phyloP scores from a whole-genome alignment of 1,140 invertebrate species.

The Macrobrachium rosenbergii region DNA sequence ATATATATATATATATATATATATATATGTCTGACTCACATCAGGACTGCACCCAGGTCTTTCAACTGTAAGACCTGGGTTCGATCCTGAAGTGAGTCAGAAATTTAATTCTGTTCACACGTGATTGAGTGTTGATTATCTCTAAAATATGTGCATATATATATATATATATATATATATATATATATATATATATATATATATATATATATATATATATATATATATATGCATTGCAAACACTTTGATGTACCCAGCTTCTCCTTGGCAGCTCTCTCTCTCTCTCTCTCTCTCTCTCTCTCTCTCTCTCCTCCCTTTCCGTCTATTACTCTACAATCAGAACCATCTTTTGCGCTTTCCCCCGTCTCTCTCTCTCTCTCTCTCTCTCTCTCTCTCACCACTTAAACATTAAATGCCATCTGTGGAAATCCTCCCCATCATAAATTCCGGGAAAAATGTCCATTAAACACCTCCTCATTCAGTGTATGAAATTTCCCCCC shows the following conservation, averaged over 20 bases:
- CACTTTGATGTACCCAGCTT: neutral
- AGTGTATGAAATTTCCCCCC: too few relatives aligned
- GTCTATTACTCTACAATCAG: conserved; percentile 13
- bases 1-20: conserved; percentile 1
- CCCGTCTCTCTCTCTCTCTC: neutral
- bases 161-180: neutral
- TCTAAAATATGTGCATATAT: too few relatives aligned
- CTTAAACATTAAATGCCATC: conserved; percentile 22
- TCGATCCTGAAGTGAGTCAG: too few relatives aligned
- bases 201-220: neutral
- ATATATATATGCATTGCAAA: neutral
- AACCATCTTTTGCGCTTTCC: neutral
- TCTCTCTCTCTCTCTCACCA: neutral
- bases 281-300: neutral
- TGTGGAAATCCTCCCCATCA: too few relatives aligned
- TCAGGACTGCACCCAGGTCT: too few relatives aligned
- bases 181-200: neutral
- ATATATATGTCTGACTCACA: conserved; percentile 4
- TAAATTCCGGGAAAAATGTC: too few relatives aligned
- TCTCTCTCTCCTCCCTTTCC: neutral
- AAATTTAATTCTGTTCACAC: too few relatives aligned
- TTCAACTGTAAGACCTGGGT: too few relatives aligned
- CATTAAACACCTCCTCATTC: too few relatives aligned
- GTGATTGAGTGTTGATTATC: too few relatives aligned
- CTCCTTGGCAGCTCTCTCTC: too few relatives aligned